These are phyloP conservation scores for Denticeps clupeoides DNA, from an alignment of 2,797 vertebrate species.

Conservation along the genomic window DNA sequence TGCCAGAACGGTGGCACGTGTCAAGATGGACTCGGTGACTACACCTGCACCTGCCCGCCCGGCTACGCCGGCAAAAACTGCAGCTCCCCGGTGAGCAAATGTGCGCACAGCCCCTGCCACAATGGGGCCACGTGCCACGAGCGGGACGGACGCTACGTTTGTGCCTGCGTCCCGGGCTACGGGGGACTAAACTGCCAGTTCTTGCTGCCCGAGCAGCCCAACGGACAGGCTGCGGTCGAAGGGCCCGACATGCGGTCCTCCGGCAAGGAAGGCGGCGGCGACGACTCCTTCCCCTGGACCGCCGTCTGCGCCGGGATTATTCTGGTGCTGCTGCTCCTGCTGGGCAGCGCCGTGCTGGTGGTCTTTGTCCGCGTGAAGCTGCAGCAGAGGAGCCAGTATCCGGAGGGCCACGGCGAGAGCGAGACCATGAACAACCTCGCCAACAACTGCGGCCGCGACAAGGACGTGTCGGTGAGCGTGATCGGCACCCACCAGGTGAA, in stretches of 20 bases:
- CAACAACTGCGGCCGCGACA: constrained; percentile 86
- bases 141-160: constrained; percentile 77
- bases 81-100: constrained; percentile 76
- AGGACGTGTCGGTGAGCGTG: constrained; percentile 75
- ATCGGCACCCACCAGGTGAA: constrained; percentile 81
- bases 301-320: constrained; percentile 85
- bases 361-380: constrained; percentile 79
- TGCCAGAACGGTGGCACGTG: constrained; percentile 87
- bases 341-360: constrained; percentile 75
- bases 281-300: constrained; percentile 79
- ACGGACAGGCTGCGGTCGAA: constrained; percentile 49
- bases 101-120: constrained; percentile 85
- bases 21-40: constrained; percentile 72
- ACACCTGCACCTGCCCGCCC: constrained; percentile 83
- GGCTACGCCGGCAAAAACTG: constrained; percentile 91
- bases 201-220: constrained; percentile 68
- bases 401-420: constrained; percentile 67
- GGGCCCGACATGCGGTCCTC: constrained; percentile 51
- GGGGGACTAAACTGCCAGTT: constrained; percentile 95
- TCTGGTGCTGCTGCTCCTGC: constrained; percentile 80
- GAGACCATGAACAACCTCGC: constrained; percentile 98
- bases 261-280: constrained; percentile 51
- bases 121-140: constrained; percentile 95
- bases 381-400: constrained; percentile 67
- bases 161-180: constrained; percentile 80